A percentile compares a stretch with the other conserved stretches of the same genome.
Evolutionary conservation across 2,797 vertebrate species (phyloP).

Genomic region (Ptychadena robeensis): DNA sequence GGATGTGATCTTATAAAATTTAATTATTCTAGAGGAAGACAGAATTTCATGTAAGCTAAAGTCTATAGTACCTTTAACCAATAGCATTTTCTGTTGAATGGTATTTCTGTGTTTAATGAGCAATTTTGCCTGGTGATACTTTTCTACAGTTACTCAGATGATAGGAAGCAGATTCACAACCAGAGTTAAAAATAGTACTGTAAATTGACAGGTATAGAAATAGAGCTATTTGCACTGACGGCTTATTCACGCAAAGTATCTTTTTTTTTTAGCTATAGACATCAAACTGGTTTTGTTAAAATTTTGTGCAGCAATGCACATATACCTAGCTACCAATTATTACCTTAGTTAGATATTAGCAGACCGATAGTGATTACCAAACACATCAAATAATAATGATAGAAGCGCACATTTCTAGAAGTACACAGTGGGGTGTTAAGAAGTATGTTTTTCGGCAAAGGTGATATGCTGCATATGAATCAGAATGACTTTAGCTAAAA

Average conservation of each 20-base stretch:
- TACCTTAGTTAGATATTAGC: not conserved
- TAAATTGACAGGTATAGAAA: slow-evolving; percentile 4
- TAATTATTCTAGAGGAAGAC: too few species aligned
- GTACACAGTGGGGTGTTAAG: too few species aligned
- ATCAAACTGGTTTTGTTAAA: not conserved
- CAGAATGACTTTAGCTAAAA: too few species aligned
- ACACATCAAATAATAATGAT: too few species aligned
- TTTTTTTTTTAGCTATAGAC: not conserved
- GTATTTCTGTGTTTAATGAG: slow-evolving; percentile 1
- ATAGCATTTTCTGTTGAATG: not conserved
- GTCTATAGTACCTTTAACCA: not conserved
- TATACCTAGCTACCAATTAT: not conserved
- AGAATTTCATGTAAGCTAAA: too few species aligned
- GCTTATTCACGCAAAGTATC: not conserved
- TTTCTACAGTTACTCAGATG: not conserved
- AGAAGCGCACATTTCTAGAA: too few species aligned
- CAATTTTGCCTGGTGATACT: not conserved
- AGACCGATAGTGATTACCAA: not conserved
- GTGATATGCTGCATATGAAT: too few species aligned
- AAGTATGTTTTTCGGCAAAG: too few species aligned
- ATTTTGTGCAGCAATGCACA: not conserved
- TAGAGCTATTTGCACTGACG: not conserved
- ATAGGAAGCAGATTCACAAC: not conserved
- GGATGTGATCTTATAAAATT: too few species aligned
- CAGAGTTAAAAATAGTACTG: not conserved